A percentile compares a stretch with the other conserved stretches of the same genome.
phyloP scores from a whole-genome alignment of 2,797 vertebrate genomes.

The Sebastes flavidus region DNA sequence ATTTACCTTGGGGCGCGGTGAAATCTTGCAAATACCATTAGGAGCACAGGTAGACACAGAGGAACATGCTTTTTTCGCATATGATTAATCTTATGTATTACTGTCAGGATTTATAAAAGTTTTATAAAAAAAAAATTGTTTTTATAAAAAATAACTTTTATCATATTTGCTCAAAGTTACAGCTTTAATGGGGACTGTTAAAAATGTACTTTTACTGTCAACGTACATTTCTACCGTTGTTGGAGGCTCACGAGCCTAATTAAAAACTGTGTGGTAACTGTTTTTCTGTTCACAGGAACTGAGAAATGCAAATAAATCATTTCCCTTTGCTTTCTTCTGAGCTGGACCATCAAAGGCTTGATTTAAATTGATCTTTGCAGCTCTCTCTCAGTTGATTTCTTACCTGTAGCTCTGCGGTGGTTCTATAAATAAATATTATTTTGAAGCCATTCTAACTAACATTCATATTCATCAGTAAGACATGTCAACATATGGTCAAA shows the following conservation, averaged over 20 bases:
- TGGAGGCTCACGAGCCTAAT: background rate
- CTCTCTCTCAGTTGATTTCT: background rate
- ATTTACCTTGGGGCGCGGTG: too few species aligned
- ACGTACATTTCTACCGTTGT: background rate
- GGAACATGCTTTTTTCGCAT: too few species aligned
- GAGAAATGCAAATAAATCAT: background rate
- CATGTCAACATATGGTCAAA: slow-evolving; percentile 37
- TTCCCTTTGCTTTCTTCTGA: background rate
- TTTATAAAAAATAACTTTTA: too few species aligned
- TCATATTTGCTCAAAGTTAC: too few species aligned
- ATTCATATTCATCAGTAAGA: slow-evolving; percentile 15
- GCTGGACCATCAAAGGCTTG: background rate
- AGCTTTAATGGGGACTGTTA: background rate
- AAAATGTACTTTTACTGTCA: background rate
- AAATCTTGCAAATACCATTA: too few species aligned
- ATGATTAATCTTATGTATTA: background rate
- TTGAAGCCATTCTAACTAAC: background rate
- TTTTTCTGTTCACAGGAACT: background rate
- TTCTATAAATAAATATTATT: slow-evolving; percentile 1
- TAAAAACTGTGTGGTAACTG: background rate
- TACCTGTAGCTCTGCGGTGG: background rate
- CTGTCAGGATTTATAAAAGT: background rate
- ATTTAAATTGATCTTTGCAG: background rate
- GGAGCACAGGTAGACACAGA: too few species aligned
- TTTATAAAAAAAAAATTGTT: too few species aligned